Base-by-base conservation (phyloP, 2,888 invertebrate genomes). In the Tillus elongatus region DNA sequence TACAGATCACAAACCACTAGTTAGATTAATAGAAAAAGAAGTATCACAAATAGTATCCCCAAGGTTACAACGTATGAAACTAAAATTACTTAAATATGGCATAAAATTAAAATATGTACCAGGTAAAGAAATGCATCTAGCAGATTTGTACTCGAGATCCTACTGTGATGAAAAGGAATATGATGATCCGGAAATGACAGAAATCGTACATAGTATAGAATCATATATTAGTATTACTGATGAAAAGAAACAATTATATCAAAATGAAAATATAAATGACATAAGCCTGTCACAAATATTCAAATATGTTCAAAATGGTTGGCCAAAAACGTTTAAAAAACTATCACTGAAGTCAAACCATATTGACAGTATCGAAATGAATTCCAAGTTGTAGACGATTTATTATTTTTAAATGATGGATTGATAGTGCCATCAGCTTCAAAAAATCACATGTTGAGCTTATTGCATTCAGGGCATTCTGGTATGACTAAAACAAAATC, bases 1-100 rank as follows among this genome's bases (percentile, higher is more conserved):
- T 3, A 41, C 42, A 3, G 43, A 53, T 36, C 59, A 59, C 30
- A 53, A 55, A 40, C 58, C 57, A 2, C 34, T 60, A 32, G 13
- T 39, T 8, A 11, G 26, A 4, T 32, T 45, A 35, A 46, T 53
- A 16, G 49, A 42, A 28, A 56, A 52, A 42, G 33, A 36, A 3
- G 26, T 41, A 13, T 15, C 28, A 15, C 26, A 43, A n/a, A 10
- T 29, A 6, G 33, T 33, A 6, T 16, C 41, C 12, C 14, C 33
- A 8, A 33, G 48, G 31, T 14, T 50, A n/a, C 46, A 50, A 40
- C 32, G 42, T 40, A 46, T 49, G 41, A 34, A 38, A 15, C 19
- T 48, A 27, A 42, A 37, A 33, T 15, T 47, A 13, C 36, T 45
- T 19, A 42, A 30, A 30, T 52, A 50, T 37, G 27, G 44, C 13